Evolutionary conservation across 1,140 invertebrate species (phyloP), one percentile per base, ranked within the genome.

Genomic region (Ylistrum balloti): DNA sequence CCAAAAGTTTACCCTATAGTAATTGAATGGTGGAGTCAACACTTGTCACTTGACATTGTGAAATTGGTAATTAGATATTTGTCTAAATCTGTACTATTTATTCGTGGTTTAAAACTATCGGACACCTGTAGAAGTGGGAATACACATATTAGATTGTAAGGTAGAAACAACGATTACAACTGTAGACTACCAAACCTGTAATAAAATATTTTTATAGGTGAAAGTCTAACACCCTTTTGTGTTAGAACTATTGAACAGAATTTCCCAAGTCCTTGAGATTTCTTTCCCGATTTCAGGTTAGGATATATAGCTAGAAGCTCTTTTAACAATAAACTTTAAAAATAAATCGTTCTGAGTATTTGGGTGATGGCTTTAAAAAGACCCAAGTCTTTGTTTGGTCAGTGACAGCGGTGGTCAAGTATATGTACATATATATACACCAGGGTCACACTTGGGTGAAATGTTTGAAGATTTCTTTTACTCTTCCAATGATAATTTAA

Each of bases 1-100:
- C 35, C 5, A 74, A 74, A 74, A 9, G 1, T 28, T 28, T 28
- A 28, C 2, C 7, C 22, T 28, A 3, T 74, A 17, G 45, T 28
- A 17, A 74, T 74, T n/a, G 56, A 74, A 74, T 1, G 56, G 3
- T 28, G 56, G 28, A 74, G 56, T 74, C 56, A 74, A 74, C 22
- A 74, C n/a, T n/a, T 74, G 56, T 2, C 56, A 74, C 56, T 74
- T 74, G 56, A 74, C 56, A 74, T 74, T 74, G 56, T 74, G n/a
- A 28, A 74, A 74, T 74, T 74, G 56, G 56, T 74, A 74, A 74
- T 74, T 74, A n/a, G 56, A 74, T 74, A 74, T 74, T 74, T 74
- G 56, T 74, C 56, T n/a, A 28, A 74, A 11, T 74, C 22, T 74
- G 56, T 28, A 74, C 56, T 74, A 28, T 74, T 74, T 74, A n/a